Evolutionary conservation across 2,888 invertebrate genomes (phyloP).

Genomic region (Odontocolon sp.): DNA sequence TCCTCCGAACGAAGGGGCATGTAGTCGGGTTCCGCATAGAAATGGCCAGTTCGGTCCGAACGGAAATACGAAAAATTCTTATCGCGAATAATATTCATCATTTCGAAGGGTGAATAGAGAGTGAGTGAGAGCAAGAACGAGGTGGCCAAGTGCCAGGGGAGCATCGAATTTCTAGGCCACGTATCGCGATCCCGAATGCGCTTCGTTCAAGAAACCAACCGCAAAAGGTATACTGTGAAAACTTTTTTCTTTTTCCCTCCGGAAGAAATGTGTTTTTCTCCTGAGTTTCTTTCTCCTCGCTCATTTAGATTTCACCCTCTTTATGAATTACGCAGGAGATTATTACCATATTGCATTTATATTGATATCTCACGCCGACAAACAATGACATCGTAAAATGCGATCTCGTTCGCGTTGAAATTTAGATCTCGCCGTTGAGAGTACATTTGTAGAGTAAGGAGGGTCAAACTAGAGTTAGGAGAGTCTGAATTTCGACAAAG

Average conservation of each 20-base stretch:
- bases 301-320: neutral
- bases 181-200: neutral
- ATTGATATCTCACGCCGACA: constrained; percentile 22
- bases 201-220: neutral
- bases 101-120: constrained; percentile 40
- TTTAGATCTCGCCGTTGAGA: no score
- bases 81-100: constrained; percentile 74
- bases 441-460: no score
- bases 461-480: no score
- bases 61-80: constrained; percentile 72
- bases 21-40: constrained; percentile 66
- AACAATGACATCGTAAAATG: constrained; percentile 66
- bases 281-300: neutral
- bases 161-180: constrained; percentile 39
- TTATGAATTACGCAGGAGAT: constrained; percentile 20
- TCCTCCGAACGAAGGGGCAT: constrained; percentile 4
- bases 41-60: constrained; percentile 67
- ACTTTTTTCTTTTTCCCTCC: constrained; percentile 18
- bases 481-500: no score
- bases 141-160: neutral
- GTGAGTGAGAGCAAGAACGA: neutral
- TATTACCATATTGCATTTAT: neutral
- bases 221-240: neutral
- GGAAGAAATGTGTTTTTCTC: no score
- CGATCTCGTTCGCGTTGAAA: no score